Evolutionary conservation across 1,140 invertebrate genomes (phyloP).

Genomic region (Stratiolaelaps scimitus): DNA sequence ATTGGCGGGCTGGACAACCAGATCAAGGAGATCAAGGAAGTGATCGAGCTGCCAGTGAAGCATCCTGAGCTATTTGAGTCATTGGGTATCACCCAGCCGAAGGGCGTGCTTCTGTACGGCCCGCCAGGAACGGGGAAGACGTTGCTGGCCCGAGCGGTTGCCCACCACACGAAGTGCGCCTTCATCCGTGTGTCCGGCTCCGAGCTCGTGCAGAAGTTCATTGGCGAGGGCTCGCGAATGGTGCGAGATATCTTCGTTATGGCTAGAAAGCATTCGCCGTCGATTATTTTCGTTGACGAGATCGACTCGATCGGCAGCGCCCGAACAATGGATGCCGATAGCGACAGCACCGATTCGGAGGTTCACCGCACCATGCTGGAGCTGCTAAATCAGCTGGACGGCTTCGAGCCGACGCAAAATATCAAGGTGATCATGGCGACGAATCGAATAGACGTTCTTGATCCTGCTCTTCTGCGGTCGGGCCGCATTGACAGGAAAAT

Average conservation of each 20-base stretch:
- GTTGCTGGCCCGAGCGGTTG: constrained; percentile 33
- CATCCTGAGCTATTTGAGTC: constrained; percentile 98
- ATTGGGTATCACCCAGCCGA: constrained; percentile 81
- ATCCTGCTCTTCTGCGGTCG: constrained; percentile 45
- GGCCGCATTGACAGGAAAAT: constrained; percentile 47
- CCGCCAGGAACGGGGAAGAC: constrained; percentile 44
- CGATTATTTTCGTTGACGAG: constrained; percentile 35
- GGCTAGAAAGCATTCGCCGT: constrained; percentile 30
- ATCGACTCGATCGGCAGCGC: constrained; percentile 33
- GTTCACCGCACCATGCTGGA: constrained; percentile 38
- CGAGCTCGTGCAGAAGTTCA: constrained; percentile 49
- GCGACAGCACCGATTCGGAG: constrained; percentile 29
- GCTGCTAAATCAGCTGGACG: constrained; percentile 39
- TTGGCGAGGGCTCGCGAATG: constrained; percentile 46
- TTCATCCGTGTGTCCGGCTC: constrained; percentile 48
- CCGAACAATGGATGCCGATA: constrained; percentile 6
- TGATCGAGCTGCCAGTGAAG: constrained; percentile 96
- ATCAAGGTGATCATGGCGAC: constrained; percentile 46
- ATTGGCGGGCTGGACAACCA: constrained; percentile 96
- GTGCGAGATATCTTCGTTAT: constrained; percentile 41
- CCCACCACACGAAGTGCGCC: constrained; percentile 41
- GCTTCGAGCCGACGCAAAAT: constrained; percentile 37
- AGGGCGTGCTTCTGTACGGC: constrained; percentile 41
- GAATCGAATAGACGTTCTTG: constrained; percentile 46
- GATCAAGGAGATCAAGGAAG: constrained; percentile 99